Percentiles rank a stretch among this genome's conserved stretches.
These are phyloP conservation scores for Hippoglossus hippoglossus DNA, from an alignment of 2,797 vertebrate species.

Conservation along the genomic window DNA sequence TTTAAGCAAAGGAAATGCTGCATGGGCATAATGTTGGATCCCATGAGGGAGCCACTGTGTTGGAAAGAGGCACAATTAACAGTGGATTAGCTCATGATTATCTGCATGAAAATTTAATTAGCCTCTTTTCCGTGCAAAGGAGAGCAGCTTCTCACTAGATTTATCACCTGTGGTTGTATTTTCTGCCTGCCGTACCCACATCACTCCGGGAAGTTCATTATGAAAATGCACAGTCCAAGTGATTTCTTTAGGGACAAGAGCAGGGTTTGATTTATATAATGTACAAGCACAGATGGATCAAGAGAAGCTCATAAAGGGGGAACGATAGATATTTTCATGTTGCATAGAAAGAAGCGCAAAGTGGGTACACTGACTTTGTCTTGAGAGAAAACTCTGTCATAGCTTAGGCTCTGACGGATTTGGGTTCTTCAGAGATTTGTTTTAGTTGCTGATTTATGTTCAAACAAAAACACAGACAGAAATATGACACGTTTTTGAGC, in stretches of 20 bases:
- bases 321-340: conserved; percentile 24
- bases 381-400: conserved; percentile 41
- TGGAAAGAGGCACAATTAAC: conserved; percentile 73
- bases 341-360: conserved; percentile 34
- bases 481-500: not conserved
- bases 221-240: conserved; percentile 53
- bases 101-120: conserved; percentile 84
- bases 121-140: conserved; percentile 66
- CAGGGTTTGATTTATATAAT: conserved; percentile 64
- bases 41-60: conserved; percentile 67
- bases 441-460: conserved; percentile 28
- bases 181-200: conserved; percentile 41
- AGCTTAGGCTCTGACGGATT: conserved; percentile 51
- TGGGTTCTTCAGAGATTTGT: conserved; percentile 40
- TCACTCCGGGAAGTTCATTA: conserved; percentile 69
- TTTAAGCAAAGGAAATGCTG: conserved; percentile 80
- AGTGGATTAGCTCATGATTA: conserved; percentile 74
- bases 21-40: conserved; percentile 71
- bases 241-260: conserved; percentile 70
- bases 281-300: conserved; percentile 35
- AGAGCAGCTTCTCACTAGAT: conserved; percentile 62
- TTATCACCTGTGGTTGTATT: conserved; percentile 71
- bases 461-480: conserved; percentile 28
- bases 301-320: conserved; percentile 44
- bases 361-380: conserved; percentile 40